Base-by-base conservation (phyloP, 2,888 invertebrate genomes). In the Drosophila suboccidentalis region DNA sequence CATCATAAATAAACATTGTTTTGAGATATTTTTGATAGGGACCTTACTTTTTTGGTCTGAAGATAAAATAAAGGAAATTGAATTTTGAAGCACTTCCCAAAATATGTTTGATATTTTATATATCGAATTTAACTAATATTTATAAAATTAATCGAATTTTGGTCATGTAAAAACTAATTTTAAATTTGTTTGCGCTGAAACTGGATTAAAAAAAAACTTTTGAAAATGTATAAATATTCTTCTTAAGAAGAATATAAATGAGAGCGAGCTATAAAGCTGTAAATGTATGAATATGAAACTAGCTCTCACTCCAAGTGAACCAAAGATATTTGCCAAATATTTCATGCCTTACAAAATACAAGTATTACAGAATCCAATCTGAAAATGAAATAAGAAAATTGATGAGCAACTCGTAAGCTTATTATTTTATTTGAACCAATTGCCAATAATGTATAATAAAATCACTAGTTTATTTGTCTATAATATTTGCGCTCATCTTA, bases 381-480 rank as follows among this genome's bases (percentile, higher is more conserved):
- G 4, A 39, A 9, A 11, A 43, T 51, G n/a, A 34, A 34, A 38
- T 41, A 13, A 8, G 10, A 29, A 11, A 32, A 43, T 29, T 41
- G 8, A 38, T 46, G 51, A 6, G 11, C n/a, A n/a, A 3, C 15
- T 49, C 47, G 53, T 54, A 60, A 53, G 44, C 34, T 51, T 15
- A 36, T 36, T 36, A 3, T 34, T 51, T 41, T 58, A 57, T 43
- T 29, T 43, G 13, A n/a, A 13, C 15, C 50, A 29, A 51, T 65
- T 57, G 32, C 51, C 19, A 61, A 46, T 55, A 46, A 9, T 38
- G 32, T 19, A 39, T 34, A 47, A 57, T 66, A 71, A 75, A 75
- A 44, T 15, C 15, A 9, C 3, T 22, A 46, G 26, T 75, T 75
- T 75, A 73, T 72, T 49, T 50, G 44, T 29, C 19, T 26, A 32